A percentile compares a stretch with the other conserved stretches of the same genome.
These are phyloP conservation scores for Dynastes maya DNA, from an alignment of 2,888 invertebrate species.

Conservation along the genomic window DNA sequence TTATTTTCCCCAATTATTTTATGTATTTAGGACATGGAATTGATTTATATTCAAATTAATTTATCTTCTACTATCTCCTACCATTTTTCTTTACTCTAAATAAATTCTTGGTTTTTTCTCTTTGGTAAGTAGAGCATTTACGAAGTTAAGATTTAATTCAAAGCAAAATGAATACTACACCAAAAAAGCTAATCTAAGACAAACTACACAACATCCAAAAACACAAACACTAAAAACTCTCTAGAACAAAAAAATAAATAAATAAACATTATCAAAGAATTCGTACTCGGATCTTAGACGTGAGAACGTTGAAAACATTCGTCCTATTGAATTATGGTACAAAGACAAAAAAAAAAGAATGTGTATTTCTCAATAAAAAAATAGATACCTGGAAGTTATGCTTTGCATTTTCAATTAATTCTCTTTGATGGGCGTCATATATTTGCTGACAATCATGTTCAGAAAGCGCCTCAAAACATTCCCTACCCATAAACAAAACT, in stretches of 20 bases:
- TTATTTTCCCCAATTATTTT: not conserved
- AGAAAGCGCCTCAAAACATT: conserved; percentile 93
- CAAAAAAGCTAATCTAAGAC: conserved; percentile 28
- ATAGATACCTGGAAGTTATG: conserved; percentile 85
- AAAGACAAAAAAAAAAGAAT: conserved; percentile 16
- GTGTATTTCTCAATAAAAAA: conserved; percentile 25
- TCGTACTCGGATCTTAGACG: conserved; percentile 14
- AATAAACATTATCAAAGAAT: conserved; percentile 38
- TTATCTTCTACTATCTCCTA: not conserved
- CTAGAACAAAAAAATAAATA: conserved; percentile 12
- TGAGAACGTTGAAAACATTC: conserved; percentile 31
- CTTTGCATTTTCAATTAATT: conserved; percentile 90
- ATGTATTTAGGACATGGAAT: not conserved
- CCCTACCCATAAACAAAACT: conserved; percentile 93
- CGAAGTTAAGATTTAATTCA: conserved; percentile 22
- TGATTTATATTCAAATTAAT: not conserved
- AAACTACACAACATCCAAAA: conserved; percentile 33
- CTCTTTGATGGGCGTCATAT: conserved; percentile 94
- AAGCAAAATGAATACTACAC: conserved; percentile 26
- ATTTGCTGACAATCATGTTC: conserved; percentile 93
- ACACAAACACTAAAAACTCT: conserved; percentile 15
- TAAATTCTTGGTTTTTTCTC: not conserved
- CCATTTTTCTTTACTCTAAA: not conserved
- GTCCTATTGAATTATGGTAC: conserved; percentile 21
- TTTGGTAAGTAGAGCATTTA: conserved; percentile 25